Evolutionary conservation across 2,888 invertebrate genomes (phyloP), one percentile per base, ranked within the genome.

Genomic region (Watsonalla binaria): DNA sequence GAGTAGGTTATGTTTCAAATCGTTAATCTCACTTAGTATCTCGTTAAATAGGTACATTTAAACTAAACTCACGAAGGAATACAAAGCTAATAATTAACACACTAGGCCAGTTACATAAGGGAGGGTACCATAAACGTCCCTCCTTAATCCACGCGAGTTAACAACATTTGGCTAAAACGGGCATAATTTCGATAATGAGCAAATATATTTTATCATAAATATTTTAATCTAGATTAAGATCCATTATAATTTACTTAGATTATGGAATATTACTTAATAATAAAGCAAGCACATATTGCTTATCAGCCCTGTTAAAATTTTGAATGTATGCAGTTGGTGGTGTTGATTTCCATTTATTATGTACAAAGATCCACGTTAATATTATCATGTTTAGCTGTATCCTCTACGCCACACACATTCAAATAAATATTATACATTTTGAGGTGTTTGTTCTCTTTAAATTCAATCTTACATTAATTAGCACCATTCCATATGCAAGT

Each of bases 1-100:
- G 78, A 80, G 71, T 78, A 78, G 72, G 65, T 70, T 76, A 70
- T 78, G 74, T 76, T 84, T 78, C 78, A 83, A 85, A 84, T 86
- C 81, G 85, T 86, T 85, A 89, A 87, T 89, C 90, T 90, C 90
- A 90, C 90, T 89, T 87, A 80, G 79, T 82, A 80, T 82, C 77
- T 82, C 75, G 77, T 81, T 82, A 77, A 74, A 82, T 80, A 46
- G 13, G 37, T 49, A 82, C 70, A 76, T 78, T 77, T 80, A 83
- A 74, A 73, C 80, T 85, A 83, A 69, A 71, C 73, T 74, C 72
- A 76, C 67, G 57, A 74, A 71, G 63, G 65, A 70, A 76, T 75
- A 79, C 70, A 63, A 74, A 78, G 76, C 73, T 77, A 74, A 24
- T 24, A 24, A 68, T 72, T 72, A 76, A 74, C 73, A 74, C 72